Conservation (phyloP, 2,797 vertebrate species). For the Pantherophis vulpinus region DNA sequence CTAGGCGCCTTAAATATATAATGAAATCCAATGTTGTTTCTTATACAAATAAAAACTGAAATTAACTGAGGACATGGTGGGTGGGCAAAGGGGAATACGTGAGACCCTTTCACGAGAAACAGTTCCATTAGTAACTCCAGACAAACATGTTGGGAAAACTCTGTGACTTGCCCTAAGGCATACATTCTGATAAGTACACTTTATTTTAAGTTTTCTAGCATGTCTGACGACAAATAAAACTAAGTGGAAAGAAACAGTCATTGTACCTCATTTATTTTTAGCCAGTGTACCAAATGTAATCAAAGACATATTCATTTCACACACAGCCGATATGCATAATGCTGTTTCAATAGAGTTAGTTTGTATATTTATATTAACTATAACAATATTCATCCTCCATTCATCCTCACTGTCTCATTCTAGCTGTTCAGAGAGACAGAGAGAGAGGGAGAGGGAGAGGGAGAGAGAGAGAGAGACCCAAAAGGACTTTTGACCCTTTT, state of each 20-base stretch:
- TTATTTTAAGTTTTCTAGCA: not conserved
- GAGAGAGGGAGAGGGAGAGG: too few relatives aligned
- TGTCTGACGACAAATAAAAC: not conserved
- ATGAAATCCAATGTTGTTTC: conserved; percentile 9
- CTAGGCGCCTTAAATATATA: conserved; percentile 19
- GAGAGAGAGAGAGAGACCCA: not conserved
- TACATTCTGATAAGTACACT: not conserved
- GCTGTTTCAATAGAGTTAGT: not conserved
- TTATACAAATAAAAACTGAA: conserved; percentile 22
- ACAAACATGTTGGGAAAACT: not conserved
- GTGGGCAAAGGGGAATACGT: conserved; percentile 4
- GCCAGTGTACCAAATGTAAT: not conserved
- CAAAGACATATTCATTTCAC: not conserved
- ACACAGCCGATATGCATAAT: not conserved
- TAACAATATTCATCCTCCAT: not conserved
- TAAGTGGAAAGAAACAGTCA: not conserved
- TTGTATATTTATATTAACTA: not conserved
- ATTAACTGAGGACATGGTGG: not conserved
- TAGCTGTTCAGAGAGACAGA: not conserved
- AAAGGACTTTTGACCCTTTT: not conserved
- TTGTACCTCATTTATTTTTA: not conserved
- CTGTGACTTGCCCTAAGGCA: not conserved
- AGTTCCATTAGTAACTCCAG: conserved; percentile 4
- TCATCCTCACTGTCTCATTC: not conserved
- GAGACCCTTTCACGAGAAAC: not conserved